Base-by-base conservation (phyloP, 2,888 invertebrate genomes). In the Lathronympha strigana region DNA sequence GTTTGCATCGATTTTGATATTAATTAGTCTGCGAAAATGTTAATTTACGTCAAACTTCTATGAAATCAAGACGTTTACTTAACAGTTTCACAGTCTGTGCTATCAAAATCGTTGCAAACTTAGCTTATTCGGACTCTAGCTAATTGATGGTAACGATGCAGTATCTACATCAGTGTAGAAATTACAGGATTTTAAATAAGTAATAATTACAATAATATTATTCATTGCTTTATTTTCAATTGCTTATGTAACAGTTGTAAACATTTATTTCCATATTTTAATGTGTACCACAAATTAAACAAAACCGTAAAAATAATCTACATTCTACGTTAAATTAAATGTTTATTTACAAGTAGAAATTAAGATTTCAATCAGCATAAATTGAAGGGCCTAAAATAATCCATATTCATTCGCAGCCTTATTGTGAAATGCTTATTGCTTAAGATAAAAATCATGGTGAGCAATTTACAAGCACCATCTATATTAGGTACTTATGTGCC, bases 211-310 rank as follows among this genome's bases (percentile, higher is more conserved):
- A 21, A 0, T 21, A 31, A 19, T 31, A 36, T 38, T 28, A 43
- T 40, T 63, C 21, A 63, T 38, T 23, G 40, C 31, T 63, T 63
- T 63, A 63, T 63, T 63, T 23, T n/a, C 3, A 1, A 47, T 23
- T 47, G n/a, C 13, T 45, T 58, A 31, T 21, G 11, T 33, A 38
- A 36, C 15, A 47, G 33, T 23, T 23, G 17, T 23, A 23, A 47
- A 47, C 13, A 47, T 47, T 19, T n/a, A n/a, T n/a, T 21, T 13
- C 5, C 19, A 9, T 23, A 47, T 23, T 13, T 47, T 11, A 11
- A 40, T 4, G 9, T 23, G 23, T 23, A 45, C n/a, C 5, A 45
- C 13, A 45, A 45, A 13, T 23, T 2, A 50, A 50, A 36, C 13
- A 51, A 1, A 13, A 51, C 19, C 19, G 31, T 19, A 19, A 31